Percentiles rank a stretch among this genome's conserved stretches.
phyloP scores from a whole-genome alignment of 2,797 vertebrate genomes.

The Characodon lateralis region DNA sequence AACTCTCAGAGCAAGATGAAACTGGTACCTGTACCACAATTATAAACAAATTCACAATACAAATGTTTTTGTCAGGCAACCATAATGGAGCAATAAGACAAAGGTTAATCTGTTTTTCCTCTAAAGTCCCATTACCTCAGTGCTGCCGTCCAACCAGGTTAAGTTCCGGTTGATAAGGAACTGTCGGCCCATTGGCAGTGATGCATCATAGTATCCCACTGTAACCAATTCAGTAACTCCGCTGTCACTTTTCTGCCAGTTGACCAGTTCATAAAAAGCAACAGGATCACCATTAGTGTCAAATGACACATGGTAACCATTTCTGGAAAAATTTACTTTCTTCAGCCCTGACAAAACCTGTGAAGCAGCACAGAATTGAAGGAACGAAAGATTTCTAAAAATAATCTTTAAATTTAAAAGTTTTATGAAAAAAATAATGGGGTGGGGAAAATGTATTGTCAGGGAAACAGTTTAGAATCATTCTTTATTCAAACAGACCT shows the following conservation, averaged over 20 bases:
- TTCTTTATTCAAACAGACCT: constrained; percentile 43
- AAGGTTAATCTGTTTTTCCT: neutral
- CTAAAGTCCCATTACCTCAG: neutral
- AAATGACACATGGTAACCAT: constrained; percentile 65
- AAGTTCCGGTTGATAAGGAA: neutral
- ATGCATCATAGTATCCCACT: constrained; percentile 10
- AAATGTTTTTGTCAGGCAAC: neutral
- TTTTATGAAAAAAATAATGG: neutral
- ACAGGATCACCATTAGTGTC: constrained; percentile 70
- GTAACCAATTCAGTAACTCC: constrained; percentile 2
- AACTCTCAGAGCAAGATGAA: constrained; percentile 74
- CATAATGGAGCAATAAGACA: neutral
- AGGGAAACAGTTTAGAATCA: rapidly evolving
- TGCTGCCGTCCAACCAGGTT: neutral
- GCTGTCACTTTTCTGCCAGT: constrained; percentile 66
- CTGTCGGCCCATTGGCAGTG: neutral
- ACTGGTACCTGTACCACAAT: constrained; percentile 59
- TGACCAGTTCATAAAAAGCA: constrained; percentile 74
- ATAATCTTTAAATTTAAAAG: neutral
- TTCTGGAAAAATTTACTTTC: constrained; percentile 67
- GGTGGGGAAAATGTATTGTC: too few species aligned
- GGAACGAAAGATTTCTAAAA: neutral
- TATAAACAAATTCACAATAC: neutral
- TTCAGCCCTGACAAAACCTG: constrained; percentile 72
- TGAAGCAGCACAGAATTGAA: neutral